A percentile compares a stretch with the other conserved stretches of the same genome.
Evolutionary conservation across 2,113 vertebrate genomes (phyloP).

Genomic region (Potamarius usumacintae): DNA sequence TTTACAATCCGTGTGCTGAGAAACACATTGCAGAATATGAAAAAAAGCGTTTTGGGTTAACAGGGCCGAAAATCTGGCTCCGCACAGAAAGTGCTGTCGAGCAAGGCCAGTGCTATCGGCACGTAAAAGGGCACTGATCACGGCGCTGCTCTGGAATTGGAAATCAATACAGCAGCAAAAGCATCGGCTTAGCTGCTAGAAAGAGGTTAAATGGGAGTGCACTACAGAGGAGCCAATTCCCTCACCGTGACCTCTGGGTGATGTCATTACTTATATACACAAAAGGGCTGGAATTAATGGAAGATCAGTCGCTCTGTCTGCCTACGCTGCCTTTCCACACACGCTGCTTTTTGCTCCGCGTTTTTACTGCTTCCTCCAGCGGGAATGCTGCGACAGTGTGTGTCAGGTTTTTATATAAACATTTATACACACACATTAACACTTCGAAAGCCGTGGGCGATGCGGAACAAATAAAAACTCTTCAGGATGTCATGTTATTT

Average conservation of each 20-base stretch:
- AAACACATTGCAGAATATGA: conserved; percentile 27
- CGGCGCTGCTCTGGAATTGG: conserved; percentile 44
- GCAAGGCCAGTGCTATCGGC: conserved; percentile 20
- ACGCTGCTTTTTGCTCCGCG: conserved; percentile 31
- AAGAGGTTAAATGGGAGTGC: conserved; percentile 56
- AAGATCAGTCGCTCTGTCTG: conserved; percentile 30
- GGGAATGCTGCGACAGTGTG: conserved; percentile 1
- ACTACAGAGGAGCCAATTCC: conserved; percentile 51
- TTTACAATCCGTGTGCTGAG: background rate
- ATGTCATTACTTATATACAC: conserved; percentile 54
- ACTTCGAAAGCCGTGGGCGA: background rate
- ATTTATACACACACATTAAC: background rate
- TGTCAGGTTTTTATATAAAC: background rate
- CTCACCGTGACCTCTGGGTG: conserved; percentile 48
- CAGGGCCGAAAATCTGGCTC: conserved; percentile 15
- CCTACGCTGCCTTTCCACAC: conserved; percentile 11
- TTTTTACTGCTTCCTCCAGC: conserved; percentile 13
- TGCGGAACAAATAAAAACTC: background rate
- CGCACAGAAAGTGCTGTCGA: conserved; percentile 25
- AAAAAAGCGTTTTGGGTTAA: conserved; percentile 31
- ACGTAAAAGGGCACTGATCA: conserved; percentile 42
- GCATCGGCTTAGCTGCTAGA: conserved; percentile 49
- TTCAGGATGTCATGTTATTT: background rate
- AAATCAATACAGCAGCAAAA: conserved; percentile 56
- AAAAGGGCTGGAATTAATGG: conserved; percentile 52